phyloP scores from a whole-genome alignment of 2,888 invertebrate genomes.

The Coleophora deauratella region DNA sequence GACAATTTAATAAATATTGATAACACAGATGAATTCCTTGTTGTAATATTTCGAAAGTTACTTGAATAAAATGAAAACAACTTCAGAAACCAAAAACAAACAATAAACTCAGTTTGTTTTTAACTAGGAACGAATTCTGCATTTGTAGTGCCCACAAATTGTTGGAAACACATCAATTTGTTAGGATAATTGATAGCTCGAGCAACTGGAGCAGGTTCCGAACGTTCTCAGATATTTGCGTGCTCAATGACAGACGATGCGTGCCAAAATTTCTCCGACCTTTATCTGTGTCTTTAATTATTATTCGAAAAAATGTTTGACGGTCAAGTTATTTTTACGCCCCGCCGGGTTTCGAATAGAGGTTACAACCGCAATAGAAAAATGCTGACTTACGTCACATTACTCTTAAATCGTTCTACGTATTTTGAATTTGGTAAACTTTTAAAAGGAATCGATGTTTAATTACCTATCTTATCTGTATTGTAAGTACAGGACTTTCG shows the following conservation, averaged over 20 bases:
- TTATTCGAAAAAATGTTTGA: slow-evolving; percentile 34
- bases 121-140: too few relatives aligned
- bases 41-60: too few relatives aligned
- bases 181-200: slow-evolving; percentile 39
- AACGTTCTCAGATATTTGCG: slow-evolving; percentile 19
- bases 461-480: too few relatives aligned
- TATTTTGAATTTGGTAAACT: too few relatives aligned
- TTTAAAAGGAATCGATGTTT: too few relatives aligned
- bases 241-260: slow-evolving; percentile 28
- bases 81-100: too few relatives aligned
- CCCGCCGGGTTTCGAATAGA: neutral
- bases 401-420: too few relatives aligned
- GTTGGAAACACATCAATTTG: slow-evolving; percentile 31
- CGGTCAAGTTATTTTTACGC: slow-evolving; percentile 58
- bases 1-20: too few relatives aligned
- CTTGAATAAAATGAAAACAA: too few relatives aligned
- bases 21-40: too few relatives aligned
- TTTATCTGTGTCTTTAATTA: slow-evolving; percentile 46
- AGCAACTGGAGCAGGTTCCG: slow-evolving; percentile 31
- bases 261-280: slow-evolving; percentile 66
- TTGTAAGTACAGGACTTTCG: slow-evolving; percentile 26
- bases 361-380: neutral
- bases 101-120: too few relatives aligned
- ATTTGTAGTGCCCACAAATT: slow-evolving; percentile 10
- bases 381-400: neutral